A percentile compares a stretch with the other conserved stretches of the same genome.
These are phyloP conservation scores for Drosophila borborema DNA, from an alignment of 2,888 invertebrate genomes.

Conservation along the genomic window DNA sequence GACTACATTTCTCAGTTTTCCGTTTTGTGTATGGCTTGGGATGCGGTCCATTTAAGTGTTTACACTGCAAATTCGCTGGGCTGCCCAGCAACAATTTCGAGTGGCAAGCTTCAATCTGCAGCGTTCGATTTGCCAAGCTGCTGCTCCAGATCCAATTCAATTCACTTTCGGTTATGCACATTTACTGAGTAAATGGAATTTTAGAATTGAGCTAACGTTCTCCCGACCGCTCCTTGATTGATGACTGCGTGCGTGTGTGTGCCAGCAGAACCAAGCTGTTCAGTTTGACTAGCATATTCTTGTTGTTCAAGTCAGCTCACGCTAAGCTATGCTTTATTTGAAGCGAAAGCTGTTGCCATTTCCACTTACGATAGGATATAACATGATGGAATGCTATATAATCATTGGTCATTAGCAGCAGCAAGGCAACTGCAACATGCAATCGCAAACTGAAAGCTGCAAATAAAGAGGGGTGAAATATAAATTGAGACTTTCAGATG, in stretches of 20 bases:
- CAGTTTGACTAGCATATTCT: slow-evolving; percentile 53
- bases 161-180: slow-evolving; percentile 39
- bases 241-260: slow-evolving; percentile 28
- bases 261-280: slow-evolving; percentile 34
- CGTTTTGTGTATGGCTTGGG: slow-evolving; percentile 22
- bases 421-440: not conserved
- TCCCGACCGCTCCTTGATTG: slow-evolving; percentile 45
- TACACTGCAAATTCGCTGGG: slow-evolving; percentile 30
- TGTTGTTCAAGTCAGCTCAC: slow-evolving; percentile 34
- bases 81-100: slow-evolving; percentile 29
- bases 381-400: slow-evolving; percentile 31
- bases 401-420: slow-evolving; percentile 47
- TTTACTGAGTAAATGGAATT: slow-evolving; percentile 40
- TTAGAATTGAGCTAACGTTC: slow-evolving; percentile 15
- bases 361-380: not conserved
- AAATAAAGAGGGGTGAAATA: not conserved
- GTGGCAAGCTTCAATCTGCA: slow-evolving; percentile 39
- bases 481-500: slow-evolving; percentile 1
- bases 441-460: not conserved
- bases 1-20: slow-evolving; percentile 33
- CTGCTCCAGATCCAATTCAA: slow-evolving; percentile 34
- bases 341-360: slow-evolving; percentile 13
- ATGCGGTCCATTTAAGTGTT: slow-evolving; percentile 33
- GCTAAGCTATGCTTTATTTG: slow-evolving; percentile 22
- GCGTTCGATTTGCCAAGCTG: slow-evolving; percentile 11